phyloP scores from a whole-genome alignment of 2,797 vertebrate species.

The Petrocephalus schoutedeni region DNA sequence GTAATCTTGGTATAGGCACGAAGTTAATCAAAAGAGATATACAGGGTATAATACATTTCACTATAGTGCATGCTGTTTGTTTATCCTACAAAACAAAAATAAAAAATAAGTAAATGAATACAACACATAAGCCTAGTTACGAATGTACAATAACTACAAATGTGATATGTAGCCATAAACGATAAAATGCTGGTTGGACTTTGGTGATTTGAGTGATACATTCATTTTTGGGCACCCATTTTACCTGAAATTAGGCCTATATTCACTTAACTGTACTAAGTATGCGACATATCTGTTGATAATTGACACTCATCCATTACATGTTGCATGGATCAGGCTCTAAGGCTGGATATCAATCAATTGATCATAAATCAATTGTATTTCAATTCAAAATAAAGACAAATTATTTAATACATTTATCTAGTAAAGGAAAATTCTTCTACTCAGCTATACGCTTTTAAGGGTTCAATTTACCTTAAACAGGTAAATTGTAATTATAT shows the following conservation, averaged over 20 bases:
- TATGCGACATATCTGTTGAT: neutral
- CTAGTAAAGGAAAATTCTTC: neutral
- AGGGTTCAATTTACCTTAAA: neutral
- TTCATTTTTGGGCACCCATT: neutral
- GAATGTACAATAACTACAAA: neutral
- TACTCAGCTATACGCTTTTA: neutral
- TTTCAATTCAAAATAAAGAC: neutral
- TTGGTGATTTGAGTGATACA: neutral
- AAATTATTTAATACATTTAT: neutral
- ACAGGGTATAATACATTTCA: neutral
- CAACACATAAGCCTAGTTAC: neutral
- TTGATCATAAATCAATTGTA: neutral
- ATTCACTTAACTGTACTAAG: neutral
- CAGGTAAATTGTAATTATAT: neutral
- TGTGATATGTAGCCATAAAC: neutral
- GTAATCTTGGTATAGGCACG: neutral
- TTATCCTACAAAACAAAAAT: neutral
- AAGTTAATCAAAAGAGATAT: neutral
- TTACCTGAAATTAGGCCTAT: neutral
- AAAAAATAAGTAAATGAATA: neutral
- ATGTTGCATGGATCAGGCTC: neutral
- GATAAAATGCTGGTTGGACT: neutral
- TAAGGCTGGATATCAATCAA: neutral
- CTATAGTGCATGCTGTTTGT: neutral
- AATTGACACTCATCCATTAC: neutral